Base-by-base conservation (phyloP, 1,140 invertebrate species). In the Laupala kohalensis region DNA sequence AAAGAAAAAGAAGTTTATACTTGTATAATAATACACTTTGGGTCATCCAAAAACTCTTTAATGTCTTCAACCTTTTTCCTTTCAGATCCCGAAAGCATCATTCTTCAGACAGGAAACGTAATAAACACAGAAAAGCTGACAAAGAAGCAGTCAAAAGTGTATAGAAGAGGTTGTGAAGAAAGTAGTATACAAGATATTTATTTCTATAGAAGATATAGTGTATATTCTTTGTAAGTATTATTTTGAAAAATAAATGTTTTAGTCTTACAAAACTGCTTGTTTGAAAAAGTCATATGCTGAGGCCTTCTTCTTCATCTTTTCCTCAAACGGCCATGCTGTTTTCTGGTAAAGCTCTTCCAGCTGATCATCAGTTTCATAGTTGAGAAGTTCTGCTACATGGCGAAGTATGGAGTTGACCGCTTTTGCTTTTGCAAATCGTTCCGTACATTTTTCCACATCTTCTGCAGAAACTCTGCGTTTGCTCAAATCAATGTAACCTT, bases 311-410 rank as follows among this genome's bases (percentile, higher is more conserved):
- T 97, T 98, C 78, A 94, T 93, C 81, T 99, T 99, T 76, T 95
- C 92, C 82, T 99, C 98, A 84, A 99, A 99, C 80, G 91, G 86
- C 98, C 98, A 99, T 1, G 97, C 97, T n/a, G 97, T 99, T 78
- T 96, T 96, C 75, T 92, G 88, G 81, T 99, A 99, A 0, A 99
- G 83, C 73, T 98, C 92, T 78, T 99, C 97, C 53, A 99, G 81
- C 78, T 99, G 91, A 75, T 94, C 91, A 79, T 98, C 93, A 71
- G 83, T 90, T 76, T 94, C 90, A 80, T 95, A 99, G 73, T 92
- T 89, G 5, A 99, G 83, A 37, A 99, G 86, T 82, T 98, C 96
- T 6, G 95, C 97, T 0, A 99, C 96, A 80, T 99, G 97, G 74
- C 97, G 87, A 24, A 99, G 83, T 78, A 99, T 98, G 29, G 96